These are phyloP conservation scores for Ramazzottius varieornatus DNA, from an alignment of 2,888 invertebrate genomes.

Conservation along the genomic window DNA sequence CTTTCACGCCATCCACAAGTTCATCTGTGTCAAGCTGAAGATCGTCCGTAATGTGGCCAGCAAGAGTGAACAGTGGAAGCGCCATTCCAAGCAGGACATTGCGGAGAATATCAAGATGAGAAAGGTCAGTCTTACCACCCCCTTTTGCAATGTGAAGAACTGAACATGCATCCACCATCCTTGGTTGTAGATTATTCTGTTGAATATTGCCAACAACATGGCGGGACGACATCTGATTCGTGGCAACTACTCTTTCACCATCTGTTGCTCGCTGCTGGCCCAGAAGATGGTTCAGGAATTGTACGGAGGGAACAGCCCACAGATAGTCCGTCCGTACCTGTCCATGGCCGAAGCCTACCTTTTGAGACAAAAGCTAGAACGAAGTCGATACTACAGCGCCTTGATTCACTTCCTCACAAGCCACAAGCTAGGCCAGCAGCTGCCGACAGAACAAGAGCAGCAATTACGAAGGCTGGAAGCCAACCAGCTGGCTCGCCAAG, in stretches of 20 bases:
- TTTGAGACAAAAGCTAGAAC: not conserved
- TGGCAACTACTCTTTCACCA: not conserved
- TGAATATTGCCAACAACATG: not conserved
- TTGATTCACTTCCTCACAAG: not conserved
- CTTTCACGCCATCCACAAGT: slow-evolving; percentile 1
- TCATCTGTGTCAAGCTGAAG: not conserved
- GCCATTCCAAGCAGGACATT: not conserved
- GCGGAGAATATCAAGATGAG: not conserved
- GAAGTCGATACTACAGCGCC: not conserved
- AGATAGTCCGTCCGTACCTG: not conserved
- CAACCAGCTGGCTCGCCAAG: not conserved
- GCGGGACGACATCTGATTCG: not conserved
- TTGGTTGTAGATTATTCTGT: not conserved
- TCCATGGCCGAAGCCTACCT: not conserved
- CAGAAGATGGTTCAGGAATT: not conserved
- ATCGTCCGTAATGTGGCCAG: not conserved
- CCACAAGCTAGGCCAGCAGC: not conserved
- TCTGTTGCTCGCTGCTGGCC: not conserved
- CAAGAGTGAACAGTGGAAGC: not conserved
- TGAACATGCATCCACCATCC: not conserved
- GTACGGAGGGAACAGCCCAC: not conserved
- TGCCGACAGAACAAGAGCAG: not conserved
- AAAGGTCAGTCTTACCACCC: not conserved
- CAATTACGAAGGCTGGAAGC: not conserved
- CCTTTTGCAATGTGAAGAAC: not conserved